Percentiles rank a stretch among this genome's conserved stretches.
Conservation (phyloP, 2,888 invertebrate genomes). For the Notocelia uddmanniana region DNA sequence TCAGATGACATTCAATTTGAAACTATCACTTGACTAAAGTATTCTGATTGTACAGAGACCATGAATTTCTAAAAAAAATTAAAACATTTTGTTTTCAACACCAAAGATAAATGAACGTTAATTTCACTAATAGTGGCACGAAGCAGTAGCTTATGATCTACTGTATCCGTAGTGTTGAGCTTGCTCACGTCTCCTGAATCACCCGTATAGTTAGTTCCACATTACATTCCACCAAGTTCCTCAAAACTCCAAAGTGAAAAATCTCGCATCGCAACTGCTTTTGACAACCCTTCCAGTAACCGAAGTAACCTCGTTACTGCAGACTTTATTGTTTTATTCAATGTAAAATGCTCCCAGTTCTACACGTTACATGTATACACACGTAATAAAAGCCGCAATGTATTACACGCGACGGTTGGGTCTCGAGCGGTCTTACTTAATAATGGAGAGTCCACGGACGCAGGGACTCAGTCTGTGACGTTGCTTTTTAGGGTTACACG, state of each 20-base stretch:
- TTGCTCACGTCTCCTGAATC: too few relatives aligned
- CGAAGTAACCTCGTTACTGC: slow-evolving; percentile 30
- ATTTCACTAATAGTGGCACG: too few relatives aligned
- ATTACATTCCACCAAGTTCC: slow-evolving; percentile 1
- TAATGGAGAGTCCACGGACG: slow-evolving; percentile 78
- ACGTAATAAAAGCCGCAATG: slow-evolving; percentile 68
- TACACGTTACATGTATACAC: slow-evolving; percentile 57
- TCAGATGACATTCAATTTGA: too few relatives aligned
- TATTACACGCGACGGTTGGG: slow-evolving; percentile 66
- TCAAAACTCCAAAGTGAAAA: slow-evolving; percentile 15
- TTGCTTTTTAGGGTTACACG: slow-evolving; percentile 67
- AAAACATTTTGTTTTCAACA: too few relatives aligned
- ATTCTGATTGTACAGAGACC: too few relatives aligned
- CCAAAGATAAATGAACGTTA: too few relatives aligned
- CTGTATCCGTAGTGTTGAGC: too few relatives aligned
- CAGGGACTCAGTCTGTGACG: slow-evolving; percentile 57
- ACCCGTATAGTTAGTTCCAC: neutral
- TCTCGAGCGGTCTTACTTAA: slow-evolving; percentile 79
- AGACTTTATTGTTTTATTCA: slow-evolving; percentile 56
- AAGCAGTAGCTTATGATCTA: too few relatives aligned
- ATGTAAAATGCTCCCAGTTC: slow-evolving; percentile 67
- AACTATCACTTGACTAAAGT: too few relatives aligned
- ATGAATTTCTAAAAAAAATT: too few relatives aligned
- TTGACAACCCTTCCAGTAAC: slow-evolving; percentile 26
- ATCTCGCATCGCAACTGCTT: slow-evolving; percentile 18